Base-by-base conservation (phyloP, 2,113 vertebrate species). In the Petromus typicus region DNA sequence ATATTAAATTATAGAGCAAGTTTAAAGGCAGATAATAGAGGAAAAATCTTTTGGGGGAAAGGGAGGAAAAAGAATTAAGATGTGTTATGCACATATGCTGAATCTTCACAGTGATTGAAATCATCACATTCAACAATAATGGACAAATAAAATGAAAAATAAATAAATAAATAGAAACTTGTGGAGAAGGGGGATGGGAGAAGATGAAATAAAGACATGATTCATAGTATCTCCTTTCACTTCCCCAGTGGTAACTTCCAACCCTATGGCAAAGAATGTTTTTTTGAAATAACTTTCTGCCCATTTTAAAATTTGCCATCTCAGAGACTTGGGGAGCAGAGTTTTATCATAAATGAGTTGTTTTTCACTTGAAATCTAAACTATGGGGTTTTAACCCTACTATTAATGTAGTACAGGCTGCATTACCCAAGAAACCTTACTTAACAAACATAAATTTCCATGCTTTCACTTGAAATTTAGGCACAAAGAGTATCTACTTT, bases 381-480 rank as follows among this genome's bases (percentile, higher is more conserved):
- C 17, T 54, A 34, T 17, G 73, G 51, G 3, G 18, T 34, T 78
- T 48, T 22, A 83, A 85, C 34, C 5, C n/a, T 79, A 10, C 76
- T 73, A 7, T 11, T 54, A 45, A 25, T 45, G 8, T 11, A 3
- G 22, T 45, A 34, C 5, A 75, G 48, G 78, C 5, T 84, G 34
- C 37, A 66, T 34, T 20, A 67, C 30, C 14, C 9, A 61, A n/a
- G n/a, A 88, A 90, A 91, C 51, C 57, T 43, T 22, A 71, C 14
- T 20, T n/a, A 66, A 51, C 45, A 57, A 20, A 23, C 6, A 10
- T 34, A 18, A 4, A 3, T 67, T 85, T 80, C 16, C 66, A 91
- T 80, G 80, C 30, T 79, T 81, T 84, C 43, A 56, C 30, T 75
- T 63, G 82, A 89, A 93, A 92, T 87, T 82, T 48, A 37, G 9